phyloP scores from a whole-genome alignment of 2,888 invertebrate genomes.

The Stenoptilia bipunctidactyla region DNA sequence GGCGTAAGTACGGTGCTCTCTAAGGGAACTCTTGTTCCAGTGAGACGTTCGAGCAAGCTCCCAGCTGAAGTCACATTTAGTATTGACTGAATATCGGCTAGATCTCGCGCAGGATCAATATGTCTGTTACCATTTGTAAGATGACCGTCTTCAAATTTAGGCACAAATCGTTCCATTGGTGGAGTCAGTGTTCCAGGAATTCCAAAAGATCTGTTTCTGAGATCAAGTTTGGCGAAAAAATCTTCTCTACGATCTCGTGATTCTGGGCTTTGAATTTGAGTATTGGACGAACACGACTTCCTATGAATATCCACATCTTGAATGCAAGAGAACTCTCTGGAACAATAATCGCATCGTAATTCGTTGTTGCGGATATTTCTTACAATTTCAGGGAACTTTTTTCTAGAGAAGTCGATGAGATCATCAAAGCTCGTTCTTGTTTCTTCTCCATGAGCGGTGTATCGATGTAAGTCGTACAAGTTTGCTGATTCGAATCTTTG shows the following conservation, averaged over 20 bases:
- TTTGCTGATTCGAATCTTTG: conserved; percentile 81
- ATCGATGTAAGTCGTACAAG: conserved; percentile 78
- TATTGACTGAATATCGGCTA: conserved; percentile 89
- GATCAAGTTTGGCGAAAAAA: conserved; percentile 85
- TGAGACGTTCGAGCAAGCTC: conserved; percentile 75
- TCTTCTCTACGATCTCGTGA: conserved; percentile 76
- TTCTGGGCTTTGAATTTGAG: conserved; percentile 59
- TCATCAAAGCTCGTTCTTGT: conserved; percentile 78
- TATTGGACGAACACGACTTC: conserved; percentile 47
- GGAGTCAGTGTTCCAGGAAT: conserved; percentile 57
- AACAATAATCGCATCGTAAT: conserved; percentile 78
- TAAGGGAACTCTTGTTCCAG: conserved; percentile 48
- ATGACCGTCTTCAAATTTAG: conserved; percentile 52
- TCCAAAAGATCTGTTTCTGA: conserved; percentile 77
- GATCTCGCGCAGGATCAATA: conserved; percentile 76
- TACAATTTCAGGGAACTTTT: conserved; percentile 84
- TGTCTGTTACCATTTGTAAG: conserved; percentile 50
- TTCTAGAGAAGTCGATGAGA: conserved; percentile 82
- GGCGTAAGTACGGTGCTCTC: conserved; percentile 56
- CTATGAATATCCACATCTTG: conserved; percentile 78
- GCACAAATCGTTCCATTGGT: conserved; percentile 52
- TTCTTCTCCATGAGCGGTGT: conserved; percentile 72
- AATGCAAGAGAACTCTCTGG: conserved; percentile 78
- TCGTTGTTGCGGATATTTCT: conserved; percentile 77
- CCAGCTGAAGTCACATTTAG: conserved; percentile 81